Percentiles rank a stretch among this genome's conserved stretches.
Conservation (phyloP, 2,797 vertebrate species). For the Mus caroli region DNA sequence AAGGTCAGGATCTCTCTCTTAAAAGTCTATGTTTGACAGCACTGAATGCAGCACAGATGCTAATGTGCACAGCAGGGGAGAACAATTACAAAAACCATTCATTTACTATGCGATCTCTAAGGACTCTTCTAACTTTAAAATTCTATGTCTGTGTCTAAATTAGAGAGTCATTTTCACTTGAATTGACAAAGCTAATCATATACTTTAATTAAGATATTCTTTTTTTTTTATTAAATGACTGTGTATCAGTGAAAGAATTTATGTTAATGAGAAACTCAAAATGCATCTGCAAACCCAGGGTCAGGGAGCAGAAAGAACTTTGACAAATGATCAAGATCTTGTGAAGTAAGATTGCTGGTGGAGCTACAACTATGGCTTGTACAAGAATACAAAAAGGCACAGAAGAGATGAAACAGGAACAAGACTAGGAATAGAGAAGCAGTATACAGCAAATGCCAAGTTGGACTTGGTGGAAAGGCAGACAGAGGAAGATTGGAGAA, state of each 20-base stretch:
- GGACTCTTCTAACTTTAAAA: slow-evolving; percentile 77
- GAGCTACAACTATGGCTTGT: not conserved
- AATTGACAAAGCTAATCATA: slow-evolving; percentile 77
- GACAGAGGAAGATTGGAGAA: not conserved
- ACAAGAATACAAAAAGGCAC: not conserved
- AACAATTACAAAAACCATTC: slow-evolving; percentile 73
- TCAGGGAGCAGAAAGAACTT: slow-evolving; percentile 34
- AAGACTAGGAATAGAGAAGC: not conserved
- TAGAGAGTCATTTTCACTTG: slow-evolving; percentile 77
- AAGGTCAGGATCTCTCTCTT: slow-evolving; percentile 54
- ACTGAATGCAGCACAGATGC: slow-evolving; percentile 24
- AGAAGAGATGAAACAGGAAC: not conserved
- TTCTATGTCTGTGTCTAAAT: slow-evolving; percentile 77
- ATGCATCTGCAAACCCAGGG: slow-evolving; percentile 55
- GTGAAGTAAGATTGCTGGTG: not conserved
- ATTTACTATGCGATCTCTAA: slow-evolving; percentile 72
- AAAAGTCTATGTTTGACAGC: slow-evolving; percentile 69
- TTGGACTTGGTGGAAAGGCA: not conserved
- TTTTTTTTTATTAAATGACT: slow-evolving; percentile 66
- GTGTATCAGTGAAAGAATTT: slow-evolving; percentile 68
- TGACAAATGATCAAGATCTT: not conserved
- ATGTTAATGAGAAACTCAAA: slow-evolving; percentile 68
- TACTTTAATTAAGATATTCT: slow-evolving; percentile 79
- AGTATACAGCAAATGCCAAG: not conserved
- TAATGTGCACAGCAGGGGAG: slow-evolving; percentile 68